Conservation (phyloP, 1,140 invertebrate genomes). For the Zaprionus inermis region DNA sequence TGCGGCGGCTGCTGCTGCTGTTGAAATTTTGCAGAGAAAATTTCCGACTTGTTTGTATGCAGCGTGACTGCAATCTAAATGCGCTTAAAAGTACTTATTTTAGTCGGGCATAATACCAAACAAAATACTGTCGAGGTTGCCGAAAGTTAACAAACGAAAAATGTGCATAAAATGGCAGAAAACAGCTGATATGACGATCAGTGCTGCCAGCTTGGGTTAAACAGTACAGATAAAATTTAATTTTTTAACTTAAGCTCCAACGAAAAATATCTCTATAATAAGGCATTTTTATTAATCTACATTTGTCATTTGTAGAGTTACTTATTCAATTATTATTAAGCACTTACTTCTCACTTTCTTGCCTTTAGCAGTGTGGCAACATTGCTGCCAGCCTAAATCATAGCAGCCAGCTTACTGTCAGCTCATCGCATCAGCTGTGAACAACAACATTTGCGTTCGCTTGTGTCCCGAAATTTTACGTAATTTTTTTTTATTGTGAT, state of each 20-base stretch:
- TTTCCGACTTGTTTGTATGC: conserved; percentile 19
- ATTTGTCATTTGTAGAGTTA: fast-evolving
- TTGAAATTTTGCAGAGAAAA: background rate
- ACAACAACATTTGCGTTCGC: conserved; percentile 46
- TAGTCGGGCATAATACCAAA: background rate
- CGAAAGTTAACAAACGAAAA: background rate
- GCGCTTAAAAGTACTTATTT: conserved; percentile 17
- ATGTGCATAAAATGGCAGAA: conserved; percentile 6
- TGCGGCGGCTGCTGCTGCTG: background rate
- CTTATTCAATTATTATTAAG: background rate
- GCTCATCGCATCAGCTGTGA: conserved; percentile 48
- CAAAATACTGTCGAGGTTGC: conserved; percentile 15
- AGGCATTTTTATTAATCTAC: background rate
- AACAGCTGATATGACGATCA: background rate
- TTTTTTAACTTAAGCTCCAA: background rate
- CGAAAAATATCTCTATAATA: background rate
- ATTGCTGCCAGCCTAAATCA: background rate
- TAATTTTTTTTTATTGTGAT: conserved; percentile 64
- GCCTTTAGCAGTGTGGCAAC: background rate
- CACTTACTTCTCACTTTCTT: background rate
- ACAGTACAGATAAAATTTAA: background rate
- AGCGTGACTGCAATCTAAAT: conserved; percentile 31
- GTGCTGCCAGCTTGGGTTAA: background rate
- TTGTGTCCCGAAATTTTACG: conserved; percentile 71
- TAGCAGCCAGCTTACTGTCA: conserved; percentile 33